These are phyloP conservation scores for Stichopus chloronotus DNA, from an alignment of 35 echinoderm and acorn worm species.

Conservation along the genomic window DNA sequence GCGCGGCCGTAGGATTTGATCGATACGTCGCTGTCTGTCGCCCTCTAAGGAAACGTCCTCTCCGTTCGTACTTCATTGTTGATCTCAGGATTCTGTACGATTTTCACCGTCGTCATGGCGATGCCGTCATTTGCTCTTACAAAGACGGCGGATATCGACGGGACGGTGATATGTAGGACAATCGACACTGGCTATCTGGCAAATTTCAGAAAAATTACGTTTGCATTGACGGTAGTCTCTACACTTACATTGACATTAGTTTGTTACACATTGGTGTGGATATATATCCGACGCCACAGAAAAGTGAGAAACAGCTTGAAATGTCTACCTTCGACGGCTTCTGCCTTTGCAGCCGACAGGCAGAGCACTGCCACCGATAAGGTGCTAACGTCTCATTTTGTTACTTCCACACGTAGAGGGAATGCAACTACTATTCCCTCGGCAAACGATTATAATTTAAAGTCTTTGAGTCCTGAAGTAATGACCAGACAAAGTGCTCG, in stretches of 20 bases:
- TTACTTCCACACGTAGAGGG: background rate
- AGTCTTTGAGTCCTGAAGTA: background rate
- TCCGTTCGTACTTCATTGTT: background rate
- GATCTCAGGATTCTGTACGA: background rate
- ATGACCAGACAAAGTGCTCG: background rate
- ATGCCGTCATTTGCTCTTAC: background rate
- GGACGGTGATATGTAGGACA: background rate
- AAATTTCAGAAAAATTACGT: background rate
- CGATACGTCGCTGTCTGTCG: constrained; percentile 47
- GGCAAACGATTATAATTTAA: background rate
- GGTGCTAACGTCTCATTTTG: constrained; percentile 1
- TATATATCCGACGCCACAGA: background rate
- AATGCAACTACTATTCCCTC: background rate
- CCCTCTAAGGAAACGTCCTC: background rate
- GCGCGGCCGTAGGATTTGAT: constrained; percentile 17
- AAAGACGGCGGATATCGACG: background rate
- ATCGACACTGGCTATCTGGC: background rate
- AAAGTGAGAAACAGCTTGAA: background rate
- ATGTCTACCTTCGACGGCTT: background rate
- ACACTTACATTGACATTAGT: background rate
- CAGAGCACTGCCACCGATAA: background rate
- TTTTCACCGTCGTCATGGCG: background rate
- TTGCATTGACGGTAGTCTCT: background rate
- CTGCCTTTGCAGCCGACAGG: background rate
- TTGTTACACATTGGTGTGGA: constrained; percentile 19